These are phyloP conservation scores for Drosophila helvetica DNA, from an alignment of 2,888 invertebrate species.

Conservation along the genomic window DNA sequence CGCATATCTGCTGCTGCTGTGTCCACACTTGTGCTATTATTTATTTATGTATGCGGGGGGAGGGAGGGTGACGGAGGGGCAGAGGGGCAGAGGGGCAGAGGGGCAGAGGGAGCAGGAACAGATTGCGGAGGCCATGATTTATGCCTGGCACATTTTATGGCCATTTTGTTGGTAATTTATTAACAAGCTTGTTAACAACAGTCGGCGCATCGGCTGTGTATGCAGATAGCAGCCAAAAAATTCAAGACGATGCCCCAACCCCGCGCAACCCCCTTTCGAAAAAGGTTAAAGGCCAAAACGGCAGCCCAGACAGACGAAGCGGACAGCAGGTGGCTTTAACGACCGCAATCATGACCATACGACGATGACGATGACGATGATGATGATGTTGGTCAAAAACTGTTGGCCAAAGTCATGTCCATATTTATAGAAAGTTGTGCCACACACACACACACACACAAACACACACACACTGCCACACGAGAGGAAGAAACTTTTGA, in stretches of 20 bases:
- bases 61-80: background rate
- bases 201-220: constrained; percentile 51
- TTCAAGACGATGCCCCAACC: constrained; percentile 8
- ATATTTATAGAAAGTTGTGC: constrained; percentile 73
- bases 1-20: constrained; percentile 49
- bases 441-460: constrained; percentile 41
- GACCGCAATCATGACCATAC: constrained; percentile 47
- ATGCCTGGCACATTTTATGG: constrained; percentile 78
- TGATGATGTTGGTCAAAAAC: constrained; percentile 28
- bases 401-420: constrained; percentile 39
- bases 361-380: constrained; percentile 26
- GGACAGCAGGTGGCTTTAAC: constrained; percentile 70
- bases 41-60: constrained; percentile 72
- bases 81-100: background rate
- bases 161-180: constrained; percentile 80
- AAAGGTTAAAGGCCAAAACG: constrained; percentile 75
- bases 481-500: constrained; percentile 38
- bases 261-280: background rate
- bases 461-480: constrained; percentile 32
- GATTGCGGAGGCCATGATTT: constrained; percentile 68
- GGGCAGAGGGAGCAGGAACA: constrained; percentile 44
- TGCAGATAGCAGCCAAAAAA: constrained; percentile 48
- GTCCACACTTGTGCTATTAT: constrained; percentile 71
- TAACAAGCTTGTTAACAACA: constrained; percentile 79
- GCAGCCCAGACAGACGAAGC: constrained; percentile 48